Base-by-base conservation (phyloP, 2,888 invertebrate genomes). In the Lepas anatifera region DNA sequence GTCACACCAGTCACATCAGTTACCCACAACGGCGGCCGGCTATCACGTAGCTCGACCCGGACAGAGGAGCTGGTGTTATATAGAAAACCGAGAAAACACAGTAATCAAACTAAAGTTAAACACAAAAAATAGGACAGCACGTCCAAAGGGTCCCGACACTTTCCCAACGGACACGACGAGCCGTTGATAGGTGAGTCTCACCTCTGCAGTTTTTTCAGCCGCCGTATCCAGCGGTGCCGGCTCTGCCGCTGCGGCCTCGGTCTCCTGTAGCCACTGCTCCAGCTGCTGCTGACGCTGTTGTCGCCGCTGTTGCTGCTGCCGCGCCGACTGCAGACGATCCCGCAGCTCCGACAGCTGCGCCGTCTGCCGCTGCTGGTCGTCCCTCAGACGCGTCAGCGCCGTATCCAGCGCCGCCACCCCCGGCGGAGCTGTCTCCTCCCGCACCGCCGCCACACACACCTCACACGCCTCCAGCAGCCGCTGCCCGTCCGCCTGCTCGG, bases 351-450 rank as follows among this genome's bases (percentile, higher is more conserved):
- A 58, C 29, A 58, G 35, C 22, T 58, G 32, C 2, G 58, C 32
- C 32, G 35, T 58, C 22, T 58, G 22, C 22, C 32, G 32, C 32
- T 86, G 83, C 92, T 92, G 93, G 2, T 86, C 84, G 68, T 84
- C 83, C 76, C 87, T 87, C 70, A 90, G 87, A 72, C 87, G 87
- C 75, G 90, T 87, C 74, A 88, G 89, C 76, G 87, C 87, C 77
- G 87, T 86, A 3, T 87, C 82, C 41, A 94, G 80, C 1, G 85
- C 83, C 2, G 87, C 86, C 78, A 92, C 92, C 1, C 92, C 92
- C 70, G 84, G 84, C 22, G 87, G 83, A 73, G 89, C 88, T 0
- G 94, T 94, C 76, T 90, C 88, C 73, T 86, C 84, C 1, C 93
- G 81, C 39, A 93, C 89, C 1, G 83, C 84, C 72, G 88, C 85